Base-by-base conservation (phyloP, 2,888 invertebrate species). In the Thysanoteuthis rhombus region DNA sequence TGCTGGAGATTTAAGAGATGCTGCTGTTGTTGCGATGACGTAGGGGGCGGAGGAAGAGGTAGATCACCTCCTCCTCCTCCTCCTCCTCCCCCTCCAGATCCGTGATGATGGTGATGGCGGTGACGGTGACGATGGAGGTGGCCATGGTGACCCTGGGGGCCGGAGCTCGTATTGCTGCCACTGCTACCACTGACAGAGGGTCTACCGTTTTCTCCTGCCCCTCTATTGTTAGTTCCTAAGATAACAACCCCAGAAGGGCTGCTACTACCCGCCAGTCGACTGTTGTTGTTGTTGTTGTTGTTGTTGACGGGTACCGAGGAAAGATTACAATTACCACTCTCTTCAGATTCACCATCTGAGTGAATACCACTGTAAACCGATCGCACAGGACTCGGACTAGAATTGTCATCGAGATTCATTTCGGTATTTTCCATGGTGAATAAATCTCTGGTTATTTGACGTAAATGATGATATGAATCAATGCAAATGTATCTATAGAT, bases 261-360 rank as follows among this genome's bases (percentile, higher is more conserved):
- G 16, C 75, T 75, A 10, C n/a, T 75, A n/a, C 75, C 16, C 32
- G 10, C 75, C 32, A n/a, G 12, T 6, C n/a, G 25, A 28, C 25
- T 16, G 25, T 38, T 38, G 39, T 90, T 39, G 90, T 90, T 90
- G 90, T 90, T 90, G 90, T 90, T 90, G 90, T 90, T 90, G 90
- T 90, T 90, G 90, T 90, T 40, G 39, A 28, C 10, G 38, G n/a
- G 38, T 22, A 25, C 28, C 12, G 39, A 40, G 25, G n/a, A 22
- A 39, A 19, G 10, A 40, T 22, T 90, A 8, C 39, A n/a, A n/a
- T 75, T 75, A n/a, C 75, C 75, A 75, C n/a, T 75, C 75, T 75
- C 75, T 1, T 75, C 75, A 32, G n/a, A n/a, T 75, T 75, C 75
- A n/a, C n/a, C n/a, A n/a, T 75, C 75, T 32, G n/a, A n/a, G 8